Evolutionary conservation across 2,113 vertebrate genomes (phyloP).

Genomic region (Leucopsar rothschildi): DNA sequence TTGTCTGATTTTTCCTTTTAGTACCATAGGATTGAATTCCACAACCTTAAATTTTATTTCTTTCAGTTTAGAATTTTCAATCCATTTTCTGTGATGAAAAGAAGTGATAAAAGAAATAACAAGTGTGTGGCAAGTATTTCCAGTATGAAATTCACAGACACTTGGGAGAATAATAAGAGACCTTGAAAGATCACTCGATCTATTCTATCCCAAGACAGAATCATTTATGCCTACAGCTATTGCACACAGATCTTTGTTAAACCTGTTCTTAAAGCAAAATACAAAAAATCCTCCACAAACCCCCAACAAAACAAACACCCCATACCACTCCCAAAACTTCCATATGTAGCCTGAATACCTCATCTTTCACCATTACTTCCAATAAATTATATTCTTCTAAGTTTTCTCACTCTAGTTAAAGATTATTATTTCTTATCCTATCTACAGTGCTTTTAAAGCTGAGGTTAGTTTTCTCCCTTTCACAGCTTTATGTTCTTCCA

Average conservation of each 20-base stretch:
- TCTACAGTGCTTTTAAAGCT: not conserved
- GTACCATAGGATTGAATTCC: slow-evolving; percentile 92
- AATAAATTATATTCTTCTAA: not conserved
- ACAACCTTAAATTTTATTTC: slow-evolving; percentile 87
- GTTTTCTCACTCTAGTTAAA: not conserved
- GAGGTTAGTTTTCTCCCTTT: not conserved
- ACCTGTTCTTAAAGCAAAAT: not conserved
- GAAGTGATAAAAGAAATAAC: not conserved
- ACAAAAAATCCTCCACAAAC: not conserved
- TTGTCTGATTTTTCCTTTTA: slow-evolving; percentile 90
- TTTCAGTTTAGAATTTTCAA: slow-evolving; percentile 86
- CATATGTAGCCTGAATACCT: not conserved
- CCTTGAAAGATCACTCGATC: not conserved
- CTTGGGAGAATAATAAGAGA: not conserved
- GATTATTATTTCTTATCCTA: not conserved
- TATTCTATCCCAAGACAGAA: not conserved
- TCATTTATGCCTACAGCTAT: not conserved
- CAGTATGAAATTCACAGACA: not conserved
- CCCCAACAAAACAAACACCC: not conserved
- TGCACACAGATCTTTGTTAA: not conserved
- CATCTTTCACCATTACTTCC: not conserved
- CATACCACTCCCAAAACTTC: not conserved
- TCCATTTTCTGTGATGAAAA: slow-evolving; percentile 82
- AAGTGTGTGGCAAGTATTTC: not conserved
- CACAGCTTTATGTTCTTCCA: not conserved